Evolutionary conservation across 1,140 invertebrate genomes (phyloP).

Genomic region (Zeugodacus cucurbitae): DNA sequence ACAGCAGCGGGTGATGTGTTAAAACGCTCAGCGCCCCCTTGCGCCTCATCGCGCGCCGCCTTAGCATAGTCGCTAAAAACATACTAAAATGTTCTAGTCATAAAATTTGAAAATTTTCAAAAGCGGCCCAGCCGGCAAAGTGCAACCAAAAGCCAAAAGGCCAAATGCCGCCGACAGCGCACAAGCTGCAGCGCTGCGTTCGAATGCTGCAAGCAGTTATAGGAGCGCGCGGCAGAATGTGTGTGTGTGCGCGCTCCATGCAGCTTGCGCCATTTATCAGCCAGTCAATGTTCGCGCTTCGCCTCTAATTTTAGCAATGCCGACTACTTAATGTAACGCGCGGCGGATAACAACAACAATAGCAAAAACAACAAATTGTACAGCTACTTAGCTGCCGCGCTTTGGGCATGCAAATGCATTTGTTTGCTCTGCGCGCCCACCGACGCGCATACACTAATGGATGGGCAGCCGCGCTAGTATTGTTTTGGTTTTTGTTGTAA

Average conservation of each 20-base stretch:
- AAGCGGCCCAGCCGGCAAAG: slow-evolving; percentile 21
- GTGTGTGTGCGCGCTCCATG: not conserved
- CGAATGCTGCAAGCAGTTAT: not conserved
- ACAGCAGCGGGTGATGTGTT: slow-evolving; percentile 35
- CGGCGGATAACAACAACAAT: not conserved
- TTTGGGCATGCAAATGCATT: not conserved
- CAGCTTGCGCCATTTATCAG: slow-evolving; percentile 33
- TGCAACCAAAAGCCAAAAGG: slow-evolving; percentile 21
- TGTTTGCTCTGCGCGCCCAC: not conserved
- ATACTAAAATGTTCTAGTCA: slow-evolving; percentile 36
- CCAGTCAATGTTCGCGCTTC: not conserved
- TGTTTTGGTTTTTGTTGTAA: not conserved
- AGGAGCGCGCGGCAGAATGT: not conserved
- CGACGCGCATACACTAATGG: slow-evolving; percentile 20
- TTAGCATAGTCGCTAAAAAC: slow-evolving; percentile 26
- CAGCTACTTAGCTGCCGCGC: not conserved
- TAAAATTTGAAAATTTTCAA: slow-evolving; percentile 32
- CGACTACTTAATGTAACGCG: not conserved
- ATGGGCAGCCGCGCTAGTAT: not conserved
- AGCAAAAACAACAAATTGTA: not conserved
- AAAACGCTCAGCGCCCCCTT: not conserved
- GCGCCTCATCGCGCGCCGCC: not conserved
- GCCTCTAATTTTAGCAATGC: not conserved
- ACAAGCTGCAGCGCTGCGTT: not conserved
- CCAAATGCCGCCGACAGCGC: not conserved